Evolutionary conservation across 1,140 invertebrate genomes (phyloP), one percentile per base, ranked within the genome.

Genomic region (Arctopsyche grandis): DNA sequence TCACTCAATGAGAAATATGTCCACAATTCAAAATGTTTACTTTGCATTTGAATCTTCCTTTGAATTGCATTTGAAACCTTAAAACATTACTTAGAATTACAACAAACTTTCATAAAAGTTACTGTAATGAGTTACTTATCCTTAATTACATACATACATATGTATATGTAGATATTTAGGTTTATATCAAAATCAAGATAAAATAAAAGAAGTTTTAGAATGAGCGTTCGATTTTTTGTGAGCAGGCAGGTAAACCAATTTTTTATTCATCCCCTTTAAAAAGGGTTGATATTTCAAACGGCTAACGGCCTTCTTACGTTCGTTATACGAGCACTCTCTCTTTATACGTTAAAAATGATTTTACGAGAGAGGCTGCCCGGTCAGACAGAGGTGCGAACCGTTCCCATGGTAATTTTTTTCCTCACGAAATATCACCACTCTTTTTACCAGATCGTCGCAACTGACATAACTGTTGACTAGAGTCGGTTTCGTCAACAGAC

Each of bases 261-360:
- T 66, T 66, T 66, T 66, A 26, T 66, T 26, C 63, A 66, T 26
- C 63, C 21, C 69, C 43, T 71, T 19, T 16, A 46, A 69, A 46
- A 71, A 71, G 69, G 69, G 69, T 71, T 71, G 69, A 38, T 71
- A 71, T 48, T 38, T 69, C 29, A 24, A 16, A 12, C 66, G 66
- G 9, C 24, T 16, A 71, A 71, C 29, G 69, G 16, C 24, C 12
- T 5, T 52, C 48, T 52, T 12, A 52, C 16, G 10, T 52, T 52
- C 16, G 10, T 52, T 52, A 52, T 52, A 12, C 12, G 16, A 52
- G 48, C 48, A 14, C 48, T 5, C 16, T 14, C 16, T 52, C 10
- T 3, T 52, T 16, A 52, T 52, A 52, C 48, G 48, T 52, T 38
- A 38, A 38, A 38, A 38, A 4, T 38, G 29, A 38, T 38, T 38